Base-by-base conservation (phyloP, 2,888 invertebrate species). In the Clostera curtula region DNA sequence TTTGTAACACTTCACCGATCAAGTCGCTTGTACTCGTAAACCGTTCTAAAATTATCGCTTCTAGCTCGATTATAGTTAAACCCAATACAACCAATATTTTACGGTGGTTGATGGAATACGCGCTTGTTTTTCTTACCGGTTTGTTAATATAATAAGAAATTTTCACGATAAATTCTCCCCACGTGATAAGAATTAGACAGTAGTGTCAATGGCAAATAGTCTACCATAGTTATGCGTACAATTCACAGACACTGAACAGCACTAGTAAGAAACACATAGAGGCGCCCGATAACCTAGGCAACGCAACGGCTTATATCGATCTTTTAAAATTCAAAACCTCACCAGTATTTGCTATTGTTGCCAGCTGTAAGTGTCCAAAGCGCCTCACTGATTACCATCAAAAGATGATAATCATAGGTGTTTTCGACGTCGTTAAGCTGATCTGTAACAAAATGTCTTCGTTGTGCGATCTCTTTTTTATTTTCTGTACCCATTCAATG, bases 361-460 rank as follows among this genome's bases (percentile, higher is more conserved):
- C 68, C 79, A 76, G 79, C 72, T 58, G 75, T 66, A 61, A 67
- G 59, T 59, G 68, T 76, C 80, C 77, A 72, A 72, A 75, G 72
- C 77, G 75, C 76, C 77, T 70, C 74, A 73, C 63, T 58, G 65
- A 76, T 67, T 76, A 82, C 71, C 80, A 83, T 83, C 83, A 83
- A 82, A 83, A 82, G 77, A 83, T 83, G 76, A 83, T 83, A 74
- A 83, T 80, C 83, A 83, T 83, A 46, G 83, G 83, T 71, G 83
- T 83, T 83, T 83, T 83, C 77, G 83, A 83, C 69, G 83, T 83
- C 68, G 83, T 73, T 74, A 83, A 75, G 77, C 77, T 83, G 82
- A 83, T 80, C 83, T 83, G 83, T 64, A 83, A 83, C 82, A 83
- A 74, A 82, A 83, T 76, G 57, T 58, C 73, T 74, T 65, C 68